phyloP scores from a whole-genome alignment of 2,113 vertebrate species.

The crab-eating macaque (Macaca fascicularis) region T2T-MFA8v1.1 NC_088385.1:77606501-77607000 shows the following conservation, averaged over 20 bases:
- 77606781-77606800: not conserved
- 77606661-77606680: not conserved
- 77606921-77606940: not conserved
- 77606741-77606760: not conserved
- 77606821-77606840: not conserved
- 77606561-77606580: not conserved
- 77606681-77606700: not conserved
- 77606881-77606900: not conserved
- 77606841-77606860: not conserved
- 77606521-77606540: not conserved
- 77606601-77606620: not conserved
- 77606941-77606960: slow-evolving; percentile 19
- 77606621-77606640: slow-evolving; percentile 9
- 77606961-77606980: not conserved
- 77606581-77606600: not conserved
- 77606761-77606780: not conserved
- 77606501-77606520: not conserved
- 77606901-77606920: not conserved
- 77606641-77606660: not conserved
- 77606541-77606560: not conserved
- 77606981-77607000: not conserved
- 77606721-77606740: not conserved
- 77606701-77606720: not conserved
- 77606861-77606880: not conserved
- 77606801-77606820: slow-evolving; percentile 12